Percentiles rank a stretch among this genome's conserved stretches.
Evolutionary conservation across 2,888 invertebrate genomes (phyloP).

Genomic region (Lucinisca nassula): DNA sequence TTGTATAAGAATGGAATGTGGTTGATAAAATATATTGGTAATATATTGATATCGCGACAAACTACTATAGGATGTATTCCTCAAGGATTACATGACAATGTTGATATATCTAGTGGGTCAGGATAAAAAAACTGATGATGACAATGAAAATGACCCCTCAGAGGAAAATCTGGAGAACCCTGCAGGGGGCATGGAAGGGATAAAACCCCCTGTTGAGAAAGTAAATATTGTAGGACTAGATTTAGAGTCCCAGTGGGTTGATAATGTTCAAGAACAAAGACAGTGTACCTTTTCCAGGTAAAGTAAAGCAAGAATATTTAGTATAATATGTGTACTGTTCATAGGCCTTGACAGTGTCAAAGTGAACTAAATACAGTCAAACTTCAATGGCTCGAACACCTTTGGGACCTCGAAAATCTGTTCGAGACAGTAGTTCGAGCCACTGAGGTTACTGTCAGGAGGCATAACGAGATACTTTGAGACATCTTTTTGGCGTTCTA

Average conservation of each 20-base stretch:
- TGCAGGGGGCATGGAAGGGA: neutral
- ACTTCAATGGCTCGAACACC: too few relatives aligned
- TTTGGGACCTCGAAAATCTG: too few relatives aligned
- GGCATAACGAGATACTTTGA: too few relatives aligned
- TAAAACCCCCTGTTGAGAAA: neutral
- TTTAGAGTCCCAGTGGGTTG: slow-evolving; percentile 51
- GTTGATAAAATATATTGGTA: neutral
- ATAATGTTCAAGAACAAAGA: slow-evolving; percentile 60
- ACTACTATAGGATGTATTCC: neutral
- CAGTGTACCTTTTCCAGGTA: slow-evolving; percentile 67
- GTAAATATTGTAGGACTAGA: slow-evolving; percentile 43
- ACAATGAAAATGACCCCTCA: slow-evolving; percentile 49
- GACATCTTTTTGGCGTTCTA: too few relatives aligned
- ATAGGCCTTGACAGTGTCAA: too few relatives aligned
- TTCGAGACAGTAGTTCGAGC: too few relatives aligned
- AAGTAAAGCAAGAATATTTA: too few relatives aligned
- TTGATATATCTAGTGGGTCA: slow-evolving; percentile 73
- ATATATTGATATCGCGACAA: neutral
- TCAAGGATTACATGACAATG: slow-evolving; percentile 44
- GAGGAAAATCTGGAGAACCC: slow-evolving; percentile 34
- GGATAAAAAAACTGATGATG: slow-evolving; percentile 61
- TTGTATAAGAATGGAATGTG: neutral
- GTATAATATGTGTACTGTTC: too few relatives aligned
- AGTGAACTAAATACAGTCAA: too few relatives aligned
- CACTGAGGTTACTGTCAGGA: too few relatives aligned